Evolutionary conservation across 1,140 invertebrate genomes (phyloP), one percentile per base, ranked within the genome.

Genomic region (Meteorus sp.): DNA sequence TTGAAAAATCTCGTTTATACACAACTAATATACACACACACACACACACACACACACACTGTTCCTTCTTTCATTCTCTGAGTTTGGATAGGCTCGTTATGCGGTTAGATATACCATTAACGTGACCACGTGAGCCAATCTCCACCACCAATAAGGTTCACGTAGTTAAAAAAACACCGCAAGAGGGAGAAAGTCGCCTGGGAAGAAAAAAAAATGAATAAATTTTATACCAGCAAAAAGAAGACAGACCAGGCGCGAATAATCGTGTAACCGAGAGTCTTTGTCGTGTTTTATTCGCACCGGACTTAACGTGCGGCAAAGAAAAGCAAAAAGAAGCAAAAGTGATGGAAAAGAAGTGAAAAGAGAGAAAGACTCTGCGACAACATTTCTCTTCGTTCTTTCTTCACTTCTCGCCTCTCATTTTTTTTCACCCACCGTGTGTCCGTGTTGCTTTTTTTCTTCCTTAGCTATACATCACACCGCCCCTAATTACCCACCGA

Each of bases 211-310:
- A 25, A 39, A 51, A 41, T n/a, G n/a, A n/a, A n/a, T n/a, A 54
- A 29, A 5, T 29, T 4, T 29, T 29, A 9, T 29, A 31, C 44
- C 11, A 43, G 33, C 47, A 15, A 23, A 22, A 31, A 52, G 2
- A 17, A 53, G 29, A 35, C 19, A 61, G 62, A 63, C 39, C 25
- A 56, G 64, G 60, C 62, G 56, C 31, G 55, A 62, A 55, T 71
- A 73, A 73, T 73, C 69, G 63, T 60, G 72, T 72, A 76, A 77
- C 69, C 72, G 73, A 70, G 58, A 59, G 66, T 61, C 66, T 69
- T 71, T 71, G 70, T 72, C 53, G 58, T 45, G 55, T 56, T 64
- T 70, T 9, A 5, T 29, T 65, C 64, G 63, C 66, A 66, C 62
- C 62, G 60, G 56, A 51, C 45, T 25, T 13, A 50, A 31, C 13